phyloP scores from a whole-genome alignment of 2,888 invertebrate species.

The Piscicola geometra region DNA sequence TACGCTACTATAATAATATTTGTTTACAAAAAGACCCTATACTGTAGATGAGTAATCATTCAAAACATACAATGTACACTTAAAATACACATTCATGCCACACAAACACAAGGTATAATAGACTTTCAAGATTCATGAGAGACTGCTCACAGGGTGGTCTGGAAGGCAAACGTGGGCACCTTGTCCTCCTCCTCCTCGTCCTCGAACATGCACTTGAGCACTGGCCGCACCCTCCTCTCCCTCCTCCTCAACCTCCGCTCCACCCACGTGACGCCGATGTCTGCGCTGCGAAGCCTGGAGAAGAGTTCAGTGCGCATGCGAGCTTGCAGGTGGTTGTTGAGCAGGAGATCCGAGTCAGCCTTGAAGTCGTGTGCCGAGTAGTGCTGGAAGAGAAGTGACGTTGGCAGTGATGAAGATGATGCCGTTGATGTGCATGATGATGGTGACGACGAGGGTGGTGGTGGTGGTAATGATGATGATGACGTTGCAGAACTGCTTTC shows the following conservation, averaged over 20 bases:
- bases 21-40: too few relatives aligned
- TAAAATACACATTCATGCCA: too few relatives aligned
- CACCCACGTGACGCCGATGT: conserved; percentile 29
- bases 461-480: too few relatives aligned
- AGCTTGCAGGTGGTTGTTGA: not conserved
- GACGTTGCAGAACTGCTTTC: not conserved
- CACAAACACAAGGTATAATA: too few relatives aligned
- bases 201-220: conserved; percentile 68
- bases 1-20: too few relatives aligned
- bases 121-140: too few relatives aligned
- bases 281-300: conserved; percentile 6
- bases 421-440: too few relatives aligned
- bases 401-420: not conserved
- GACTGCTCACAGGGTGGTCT: not conserved
- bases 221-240: conserved; percentile 58
- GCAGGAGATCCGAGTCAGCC: not conserved
- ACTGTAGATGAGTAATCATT: too few relatives aligned
- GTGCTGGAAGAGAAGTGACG: conserved; percentile 1
- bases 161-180: not conserved
- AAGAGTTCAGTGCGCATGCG: not conserved
- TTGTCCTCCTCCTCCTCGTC: conserved; percentile 76
- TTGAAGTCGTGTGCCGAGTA: conserved; percentile 1
- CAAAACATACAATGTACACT: too few relatives aligned
- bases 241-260: conserved; percentile 17
- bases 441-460: too few relatives aligned